A percentile compares a stretch with the other conserved stretches of the same genome.
Conservation (phyloP, 2,888 invertebrate genomes). For the Sinotaia quadrata region DNA sequence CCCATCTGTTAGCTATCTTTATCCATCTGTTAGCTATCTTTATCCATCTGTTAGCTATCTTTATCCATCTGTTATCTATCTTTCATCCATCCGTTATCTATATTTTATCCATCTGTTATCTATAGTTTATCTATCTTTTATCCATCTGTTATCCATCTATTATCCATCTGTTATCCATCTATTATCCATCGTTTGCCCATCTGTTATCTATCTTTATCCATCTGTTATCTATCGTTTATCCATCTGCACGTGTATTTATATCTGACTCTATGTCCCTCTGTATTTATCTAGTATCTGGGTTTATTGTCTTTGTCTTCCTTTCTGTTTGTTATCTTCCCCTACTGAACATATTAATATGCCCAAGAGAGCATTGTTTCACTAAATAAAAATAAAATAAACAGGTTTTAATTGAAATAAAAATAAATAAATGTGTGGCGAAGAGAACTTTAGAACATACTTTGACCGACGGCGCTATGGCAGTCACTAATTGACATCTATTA, state of each 20-base stretch:
- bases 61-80: background rate
- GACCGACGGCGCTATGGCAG: no score
- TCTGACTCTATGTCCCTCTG: background rate
- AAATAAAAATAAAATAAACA: no score
- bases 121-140: background rate
- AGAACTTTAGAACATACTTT: no score
- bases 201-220: background rate
- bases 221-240: background rate
- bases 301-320: slow-evolving; percentile 1
- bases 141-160: no score
- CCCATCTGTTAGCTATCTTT: background rate
- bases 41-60: background rate
- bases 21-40: background rate
- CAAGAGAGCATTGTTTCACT: no score
- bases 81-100: background rate
- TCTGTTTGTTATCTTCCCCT: no score
- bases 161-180: background rate
- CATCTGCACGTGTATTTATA: background rate
- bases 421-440: no score
- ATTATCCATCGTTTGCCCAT: background rate
- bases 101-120: background rate
- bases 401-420: no score
- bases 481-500: no score
- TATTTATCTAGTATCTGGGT: background rate
- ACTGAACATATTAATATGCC: no score